Conservation (phyloP, 2,888 invertebrate genomes). For the Atherix ibis region DNA sequence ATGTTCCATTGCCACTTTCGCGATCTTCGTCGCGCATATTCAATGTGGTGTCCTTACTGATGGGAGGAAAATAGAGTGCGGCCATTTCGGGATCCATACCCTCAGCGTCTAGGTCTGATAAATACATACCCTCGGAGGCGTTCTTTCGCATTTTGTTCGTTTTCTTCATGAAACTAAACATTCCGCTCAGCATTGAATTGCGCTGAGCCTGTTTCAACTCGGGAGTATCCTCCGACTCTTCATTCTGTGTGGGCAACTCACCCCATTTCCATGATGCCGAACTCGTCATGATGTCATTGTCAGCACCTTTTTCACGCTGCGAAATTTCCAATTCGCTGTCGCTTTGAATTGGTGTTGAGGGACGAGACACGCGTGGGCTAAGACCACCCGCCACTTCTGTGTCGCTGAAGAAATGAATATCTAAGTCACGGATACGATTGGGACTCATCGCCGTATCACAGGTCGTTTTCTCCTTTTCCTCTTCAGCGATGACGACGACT, state of each 20-base stretch:
- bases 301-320: conserved; percentile 30
- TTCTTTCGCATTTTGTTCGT: conserved; percentile 44
- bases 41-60: conserved; percentile 11
- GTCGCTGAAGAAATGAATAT: conserved; percentile 85
- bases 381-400: conserved; percentile 61
- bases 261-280: conserved; percentile 75
- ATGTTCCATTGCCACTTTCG: conserved; percentile 92
- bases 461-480: conserved; percentile 15
- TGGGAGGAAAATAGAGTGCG: conserved; percentile 65
- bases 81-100: conserved; percentile 85
- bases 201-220: conserved; percentile 22
- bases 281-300: conserved; percentile 19
- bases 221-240: conserved; percentile 19
- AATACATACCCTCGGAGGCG: conserved; percentile 59
- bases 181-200: conserved; percentile 69
- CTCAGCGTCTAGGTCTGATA: conserved; percentile 80
- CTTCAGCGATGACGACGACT: conserved; percentile 15
- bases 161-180: conserved; percentile 86
- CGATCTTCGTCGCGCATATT: conserved; percentile 64
- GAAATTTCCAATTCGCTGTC: conserved; percentile 82
- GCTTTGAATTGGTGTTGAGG: conserved; percentile 76
- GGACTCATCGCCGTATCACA: conserved; percentile 3
- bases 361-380: conserved; percentile 41
- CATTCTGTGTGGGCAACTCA: conserved; percentile 46
- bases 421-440: conserved; percentile 38